Percentiles rank a stretch among this genome's conserved stretches.
These are phyloP conservation scores for Hyaena hyaena DNA, from an alignment of 2,113 vertebrate genomes.

Conservation along the genomic window DNA sequence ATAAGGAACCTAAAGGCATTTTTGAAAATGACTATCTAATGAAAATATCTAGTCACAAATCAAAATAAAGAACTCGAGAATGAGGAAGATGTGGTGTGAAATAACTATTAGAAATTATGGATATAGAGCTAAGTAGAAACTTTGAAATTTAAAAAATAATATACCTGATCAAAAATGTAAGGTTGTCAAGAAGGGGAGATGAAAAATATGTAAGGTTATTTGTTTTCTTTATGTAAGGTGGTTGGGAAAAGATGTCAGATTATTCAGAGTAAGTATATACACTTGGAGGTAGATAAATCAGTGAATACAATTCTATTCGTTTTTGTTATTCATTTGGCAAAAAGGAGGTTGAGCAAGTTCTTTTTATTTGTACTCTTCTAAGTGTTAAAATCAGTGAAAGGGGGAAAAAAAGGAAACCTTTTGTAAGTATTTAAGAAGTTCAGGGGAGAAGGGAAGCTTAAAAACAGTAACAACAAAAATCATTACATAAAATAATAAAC, in stretches of 20 bases:
- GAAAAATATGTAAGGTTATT: not conserved
- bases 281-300: not conserved
- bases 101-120: constrained; percentile 25
- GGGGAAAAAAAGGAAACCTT: not conserved
- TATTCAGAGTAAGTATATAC: not conserved
- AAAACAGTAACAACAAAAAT: constrained; percentile 37
- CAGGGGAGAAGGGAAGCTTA: not conserved
- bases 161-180: not conserved
- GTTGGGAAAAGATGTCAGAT: not conserved
- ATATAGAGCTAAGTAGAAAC: not conserved
- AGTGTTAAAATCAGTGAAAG: not conserved
- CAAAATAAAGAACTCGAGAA: constrained; percentile 25
- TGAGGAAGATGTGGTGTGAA: not conserved
- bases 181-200: not conserved
- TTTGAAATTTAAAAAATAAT: not conserved
- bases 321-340: constrained; percentile 41
- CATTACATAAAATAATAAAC: constrained; percentile 35
- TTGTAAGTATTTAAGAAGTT: not conserved
- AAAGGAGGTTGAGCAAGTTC: not conserved
- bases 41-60: constrained; percentile 17
- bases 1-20: not conserved
- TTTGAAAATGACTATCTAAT: constrained; percentile 12
- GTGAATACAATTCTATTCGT: not conserved
- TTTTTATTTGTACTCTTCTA: not conserved
- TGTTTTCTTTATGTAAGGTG: not conserved